Evolutionary conservation across 2,888 invertebrate species (phyloP), one percentile per base, ranked within the genome.

Genomic region (Hirtodrosophila histrioides): DNA sequence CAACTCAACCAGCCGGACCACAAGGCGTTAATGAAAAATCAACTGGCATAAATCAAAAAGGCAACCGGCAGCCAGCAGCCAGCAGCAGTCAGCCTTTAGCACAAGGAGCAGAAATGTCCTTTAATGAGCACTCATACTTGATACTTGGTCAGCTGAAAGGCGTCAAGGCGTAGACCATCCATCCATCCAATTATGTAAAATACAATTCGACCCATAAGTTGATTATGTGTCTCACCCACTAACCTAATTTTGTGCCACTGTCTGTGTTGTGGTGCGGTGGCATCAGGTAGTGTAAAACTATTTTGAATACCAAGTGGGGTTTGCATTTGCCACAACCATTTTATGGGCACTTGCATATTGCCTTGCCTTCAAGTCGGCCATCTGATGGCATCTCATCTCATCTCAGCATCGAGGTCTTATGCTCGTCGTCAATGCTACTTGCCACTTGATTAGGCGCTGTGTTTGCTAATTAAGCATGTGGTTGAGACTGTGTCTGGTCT

Each of bases 201-300:
- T 65, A 68, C 70, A 84, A 67, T 67, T 64, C 78, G 75, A 82
- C 76, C 80, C 79, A 88, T 88, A 80, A 83, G 73, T 83, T 80
- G 86, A 85, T 86, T 88, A 88, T 83, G 70, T 78, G 75, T 75
- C 78, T 85, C 81, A 84, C 88, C 88, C 85, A 85, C 86, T 85
- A 85, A 85, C 85, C 85, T 64, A 85, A 88, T 85, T 81, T 61
- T 40, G 49, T 65, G 50, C 43, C 31, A 40, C 36, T 43, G 54
- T 49, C 29, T 54, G 44, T 43, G 17, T 41, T 37, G 24, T 44
- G 33, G n/a, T n/a, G n/a, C n/a, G 23, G n/a, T 50, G 36, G 46
- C 9, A 3, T 43, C 78, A 66, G 65, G 66, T 67, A 71, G 49
- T 53, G 68, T 58, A 31, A 5, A 75, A 71, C 76, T 61, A 70